phyloP scores from a whole-genome alignment of 2,888 invertebrate genomes.

The Caenorhabditis afra region DNA sequence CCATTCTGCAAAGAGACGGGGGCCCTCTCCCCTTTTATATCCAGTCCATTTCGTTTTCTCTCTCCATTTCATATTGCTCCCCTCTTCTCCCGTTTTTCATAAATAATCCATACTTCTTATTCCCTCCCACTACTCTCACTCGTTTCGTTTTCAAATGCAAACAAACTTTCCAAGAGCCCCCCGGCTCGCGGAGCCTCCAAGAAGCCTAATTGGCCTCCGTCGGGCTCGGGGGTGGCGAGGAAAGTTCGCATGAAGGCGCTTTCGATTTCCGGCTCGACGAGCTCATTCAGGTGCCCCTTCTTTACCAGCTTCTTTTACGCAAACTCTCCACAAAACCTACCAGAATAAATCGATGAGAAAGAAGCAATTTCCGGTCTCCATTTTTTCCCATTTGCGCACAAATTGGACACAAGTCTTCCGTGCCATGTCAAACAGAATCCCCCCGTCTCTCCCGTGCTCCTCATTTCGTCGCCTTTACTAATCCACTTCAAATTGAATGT shows the following conservation, averaged over 20 bases:
- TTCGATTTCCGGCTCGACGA: constrained; percentile 21
- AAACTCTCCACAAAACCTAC: neutral
- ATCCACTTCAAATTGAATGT: constrained; percentile 56
- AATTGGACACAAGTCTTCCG: constrained; percentile 33
- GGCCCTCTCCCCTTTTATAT: constrained; percentile 10
- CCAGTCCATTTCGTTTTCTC: constrained; percentile 10
- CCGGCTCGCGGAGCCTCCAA: constrained; percentile 5
- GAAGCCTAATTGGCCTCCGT: constrained; percentile 10
- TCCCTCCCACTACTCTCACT: constrained; percentile 21
- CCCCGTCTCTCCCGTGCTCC: constrained; percentile 3
- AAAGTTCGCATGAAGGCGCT: constrained; percentile 16
- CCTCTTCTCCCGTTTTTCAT: constrained; percentile 38
- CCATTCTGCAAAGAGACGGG: constrained; percentile 7
- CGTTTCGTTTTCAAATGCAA: constrained; percentile 2
- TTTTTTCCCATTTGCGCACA: constrained; percentile 5
- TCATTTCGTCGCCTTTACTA: constrained; percentile 32
- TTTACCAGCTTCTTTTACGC: neutral
- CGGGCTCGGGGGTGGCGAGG: neutral
- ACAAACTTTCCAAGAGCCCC: neutral
- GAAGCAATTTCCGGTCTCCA: constrained; percentile 29
- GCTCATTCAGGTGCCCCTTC: constrained; percentile 20
- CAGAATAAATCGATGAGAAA: constrained; percentile 11
- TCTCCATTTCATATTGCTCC: constrained; percentile 10
- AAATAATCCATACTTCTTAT: constrained; percentile 43
- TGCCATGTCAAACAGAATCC: constrained; percentile 30